These are phyloP conservation scores for Oligia strigilis DNA, from an alignment of 2,888 invertebrate genomes.

Conservation along the genomic window DNA sequence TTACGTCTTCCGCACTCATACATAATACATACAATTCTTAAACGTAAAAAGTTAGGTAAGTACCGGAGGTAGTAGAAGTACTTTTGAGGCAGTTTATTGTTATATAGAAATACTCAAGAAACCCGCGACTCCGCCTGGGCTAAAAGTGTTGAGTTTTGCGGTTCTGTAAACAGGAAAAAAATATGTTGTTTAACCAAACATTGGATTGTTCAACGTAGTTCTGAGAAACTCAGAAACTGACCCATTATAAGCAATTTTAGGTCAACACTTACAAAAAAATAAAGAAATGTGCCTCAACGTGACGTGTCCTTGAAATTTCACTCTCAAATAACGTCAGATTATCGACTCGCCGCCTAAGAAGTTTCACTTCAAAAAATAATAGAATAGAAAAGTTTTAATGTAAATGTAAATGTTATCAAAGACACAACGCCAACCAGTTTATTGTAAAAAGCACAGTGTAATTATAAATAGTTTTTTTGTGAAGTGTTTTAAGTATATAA, in stretches of 20 bases:
- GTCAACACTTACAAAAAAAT: not conserved
- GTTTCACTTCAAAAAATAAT: not conserved
- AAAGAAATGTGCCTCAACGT: not conserved
- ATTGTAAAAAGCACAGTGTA: too few relatives aligned
- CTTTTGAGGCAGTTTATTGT: constrained; percentile 32
- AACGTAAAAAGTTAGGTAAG: constrained; percentile 65
- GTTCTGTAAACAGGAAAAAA: not conserved
- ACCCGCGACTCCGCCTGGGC: not conserved
- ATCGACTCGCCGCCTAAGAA: not conserved
- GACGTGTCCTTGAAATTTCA: not conserved
- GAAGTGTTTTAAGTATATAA: too few relatives aligned
- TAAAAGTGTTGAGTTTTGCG: constrained; percentile 12
- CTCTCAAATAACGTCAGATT: not conserved
- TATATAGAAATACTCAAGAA: constrained; percentile 24
- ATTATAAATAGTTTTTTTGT: too few relatives aligned
- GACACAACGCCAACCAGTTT: too few relatives aligned
- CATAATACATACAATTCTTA: constrained; percentile 66
- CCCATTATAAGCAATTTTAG: not conserved
- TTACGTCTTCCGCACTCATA: constrained; percentile 60
- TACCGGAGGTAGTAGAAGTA: constrained; percentile 36
- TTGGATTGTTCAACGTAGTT: not conserved
- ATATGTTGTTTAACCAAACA: not conserved
- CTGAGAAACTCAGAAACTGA: not conserved
- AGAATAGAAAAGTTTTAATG: not conserved
- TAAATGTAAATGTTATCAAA: too few relatives aligned